These are phyloP conservation scores for Bimastos eiseni DNA, from an alignment of 2,888 invertebrate species.

Conservation along the genomic window DNA sequence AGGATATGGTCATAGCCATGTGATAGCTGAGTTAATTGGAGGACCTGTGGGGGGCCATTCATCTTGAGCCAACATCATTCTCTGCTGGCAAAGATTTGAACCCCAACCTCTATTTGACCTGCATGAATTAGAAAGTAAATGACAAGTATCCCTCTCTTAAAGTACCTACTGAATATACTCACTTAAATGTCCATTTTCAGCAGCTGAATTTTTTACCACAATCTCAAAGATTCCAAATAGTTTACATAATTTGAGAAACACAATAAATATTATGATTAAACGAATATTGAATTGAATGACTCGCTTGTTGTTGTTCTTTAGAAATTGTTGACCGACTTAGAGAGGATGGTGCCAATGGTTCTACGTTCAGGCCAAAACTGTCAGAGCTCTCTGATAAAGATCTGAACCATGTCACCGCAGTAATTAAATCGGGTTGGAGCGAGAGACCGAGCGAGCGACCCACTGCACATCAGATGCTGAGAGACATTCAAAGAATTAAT, in stretches of 20 bases:
- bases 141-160: neutral
- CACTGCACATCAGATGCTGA: conserved; percentile 46
- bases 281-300: neutral
- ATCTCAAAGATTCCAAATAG: neutral
- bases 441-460: conserved; percentile 52
- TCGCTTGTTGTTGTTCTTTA: neutral
- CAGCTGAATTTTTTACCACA: too few relatives aligned
- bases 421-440: conserved; percentile 51
- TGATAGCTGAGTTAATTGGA: neutral
- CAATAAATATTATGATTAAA: too few relatives aligned
- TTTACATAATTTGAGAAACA: neutral
- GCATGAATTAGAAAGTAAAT: neutral
- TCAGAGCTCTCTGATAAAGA: conserved; percentile 26
- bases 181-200: neutral
- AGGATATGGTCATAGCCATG: neutral
- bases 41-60: neutral
- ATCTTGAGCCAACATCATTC: neutral
- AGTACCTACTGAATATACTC: neutral
- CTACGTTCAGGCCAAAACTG: conserved; percentile 36
- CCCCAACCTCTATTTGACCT: neutral
- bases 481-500: conserved; percentile 50
- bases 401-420: conserved; percentile 35
- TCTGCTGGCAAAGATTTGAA: neutral
- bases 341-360: neutral
- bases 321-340: conserved; percentile 30